Conservation (phyloP, 2,797 vertebrate species). For the Enoplosus armatus region DNA sequence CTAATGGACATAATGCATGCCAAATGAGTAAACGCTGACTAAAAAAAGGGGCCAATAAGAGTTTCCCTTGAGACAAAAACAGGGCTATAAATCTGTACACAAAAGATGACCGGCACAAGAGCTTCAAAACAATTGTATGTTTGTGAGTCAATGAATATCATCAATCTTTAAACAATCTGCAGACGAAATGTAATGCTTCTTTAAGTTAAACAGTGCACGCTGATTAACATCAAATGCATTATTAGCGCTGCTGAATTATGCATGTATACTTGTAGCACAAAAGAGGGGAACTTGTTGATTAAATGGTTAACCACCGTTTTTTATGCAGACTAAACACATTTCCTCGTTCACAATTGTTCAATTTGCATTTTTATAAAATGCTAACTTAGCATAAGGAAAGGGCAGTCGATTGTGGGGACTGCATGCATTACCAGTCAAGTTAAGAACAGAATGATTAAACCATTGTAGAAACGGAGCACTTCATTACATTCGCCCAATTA, state of each 20-base stretch:
- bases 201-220: slow-evolving; percentile 50
- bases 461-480: slow-evolving; percentile 54
- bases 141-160: slow-evolving; percentile 57
- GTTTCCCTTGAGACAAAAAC: slow-evolving; percentile 49
- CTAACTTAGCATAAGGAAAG: slow-evolving; percentile 75
- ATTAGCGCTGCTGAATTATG: slow-evolving; percentile 72
- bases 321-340: slow-evolving; percentile 74
- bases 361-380: slow-evolving; percentile 79
- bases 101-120: slow-evolving; percentile 67
- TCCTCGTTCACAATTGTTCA: slow-evolving; percentile 60
- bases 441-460: slow-evolving; percentile 66
- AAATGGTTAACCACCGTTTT: slow-evolving; percentile 69
- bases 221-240: slow-evolving; percentile 70
- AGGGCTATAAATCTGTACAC: slow-evolving; percentile 70
- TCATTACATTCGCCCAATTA: slow-evolving; percentile 72
- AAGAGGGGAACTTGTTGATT: slow-evolving; percentile 62
- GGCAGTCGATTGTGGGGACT: slow-evolving; percentile 42
- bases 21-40: slow-evolving; percentile 53
- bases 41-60: slow-evolving; percentile 45
- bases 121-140: slow-evolving; percentile 65
- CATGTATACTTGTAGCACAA: slow-evolving; percentile 58
- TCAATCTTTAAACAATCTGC: slow-evolving; percentile 65
- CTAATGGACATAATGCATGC: slow-evolving; percentile 62
- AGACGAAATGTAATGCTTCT: slow-evolving; percentile 60
- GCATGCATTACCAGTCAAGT: slow-evolving; percentile 50